Conservation (phyloP, 2,888 invertebrate species). For the Ophion obscuratus region DNA sequence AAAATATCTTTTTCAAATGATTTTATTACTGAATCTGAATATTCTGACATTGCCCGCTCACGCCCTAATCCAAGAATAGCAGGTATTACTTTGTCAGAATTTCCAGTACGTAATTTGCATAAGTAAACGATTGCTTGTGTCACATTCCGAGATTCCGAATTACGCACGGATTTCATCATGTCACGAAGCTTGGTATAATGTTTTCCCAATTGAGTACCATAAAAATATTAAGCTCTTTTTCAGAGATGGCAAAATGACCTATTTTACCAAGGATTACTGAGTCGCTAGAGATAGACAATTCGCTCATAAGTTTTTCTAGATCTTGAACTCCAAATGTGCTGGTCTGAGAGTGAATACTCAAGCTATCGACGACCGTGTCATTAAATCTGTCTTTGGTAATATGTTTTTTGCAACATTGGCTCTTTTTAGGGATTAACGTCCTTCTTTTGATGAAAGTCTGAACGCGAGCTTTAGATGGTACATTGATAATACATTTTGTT, state of each 20-base stretch:
- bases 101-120: no score
- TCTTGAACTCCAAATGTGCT: slow-evolving; percentile 35
- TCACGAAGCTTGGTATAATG: slow-evolving; percentile 36
- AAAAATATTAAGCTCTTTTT: slow-evolving; percentile 2
- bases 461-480: slow-evolving; percentile 17
- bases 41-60: no score
- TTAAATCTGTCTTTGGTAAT: slow-evolving; percentile 28
- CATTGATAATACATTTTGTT: not conserved
- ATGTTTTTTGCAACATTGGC: slow-evolving; percentile 37
- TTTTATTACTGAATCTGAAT: no score
- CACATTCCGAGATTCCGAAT: slow-evolving; percentile 9
- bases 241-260: slow-evolving; percentile 1
- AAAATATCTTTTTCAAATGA: no score
- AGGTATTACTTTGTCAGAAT: no score
- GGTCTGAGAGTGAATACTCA: not conserved
- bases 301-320: slow-evolving; percentile 45
- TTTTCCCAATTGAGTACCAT: slow-evolving; percentile 30
- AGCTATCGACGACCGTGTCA: slow-evolving; percentile 5
- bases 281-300: slow-evolving; percentile 52
- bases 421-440: slow-evolving; percentile 36
- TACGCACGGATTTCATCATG: slow-evolving; percentile 24
- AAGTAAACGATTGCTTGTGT: slow-evolving; percentile 30
- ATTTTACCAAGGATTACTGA: slow-evolving; percentile 13
- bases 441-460: slow-evolving; percentile 34
- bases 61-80: no score